Percentiles rank a stretch among this genome's conserved stretches.
Conservation (phyloP, 2,888 invertebrate genomes). For the Ditylenchus weischeri region DNA sequence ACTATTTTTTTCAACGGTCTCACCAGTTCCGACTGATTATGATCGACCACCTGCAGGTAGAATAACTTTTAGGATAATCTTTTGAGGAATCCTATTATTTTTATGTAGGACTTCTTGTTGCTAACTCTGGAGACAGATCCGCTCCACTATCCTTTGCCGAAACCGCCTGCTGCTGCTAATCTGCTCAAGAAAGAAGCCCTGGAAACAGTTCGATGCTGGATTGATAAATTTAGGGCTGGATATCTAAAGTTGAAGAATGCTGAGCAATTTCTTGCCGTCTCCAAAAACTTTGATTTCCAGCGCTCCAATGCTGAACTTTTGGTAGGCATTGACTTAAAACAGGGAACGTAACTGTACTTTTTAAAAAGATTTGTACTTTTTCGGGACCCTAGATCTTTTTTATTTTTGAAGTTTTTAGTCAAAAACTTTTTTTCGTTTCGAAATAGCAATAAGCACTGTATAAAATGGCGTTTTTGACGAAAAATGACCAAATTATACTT, state of each 20-base stretch:
- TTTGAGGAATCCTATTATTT: background rate
- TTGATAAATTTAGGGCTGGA: conserved; percentile 38
- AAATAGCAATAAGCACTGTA: no score
- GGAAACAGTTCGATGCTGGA: conserved; percentile 40
- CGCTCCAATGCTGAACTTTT: conserved; percentile 23
- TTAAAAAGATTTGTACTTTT: no score
- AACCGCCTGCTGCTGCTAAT: conserved; percentile 36
- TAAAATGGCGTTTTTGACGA: no score
- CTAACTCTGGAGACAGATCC: conserved; percentile 45
- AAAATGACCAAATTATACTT: no score
- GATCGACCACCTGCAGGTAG: conserved; percentile 40
- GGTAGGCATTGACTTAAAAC: conserved; percentile 13
- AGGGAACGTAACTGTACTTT: no score
- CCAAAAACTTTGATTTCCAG: conserved; percentile 43
- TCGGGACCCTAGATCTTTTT: no score
- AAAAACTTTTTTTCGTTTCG: no score
- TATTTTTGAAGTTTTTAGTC: conserved; percentile 12
- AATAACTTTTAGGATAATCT: background rate
- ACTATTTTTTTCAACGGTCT: conserved; percentile 47
- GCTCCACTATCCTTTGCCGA: conserved; percentile 44
- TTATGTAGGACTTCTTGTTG: conserved; percentile 43
- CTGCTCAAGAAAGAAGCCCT: conserved; percentile 42
- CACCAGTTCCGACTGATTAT: conserved; percentile 39
- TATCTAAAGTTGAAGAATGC: conserved; percentile 40
- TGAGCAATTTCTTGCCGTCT: conserved; percentile 32